These are phyloP conservation scores for Morphnarchus princeps DNA, from an alignment of 2,113 vertebrate genomes.

Conservation along the genomic window DNA sequence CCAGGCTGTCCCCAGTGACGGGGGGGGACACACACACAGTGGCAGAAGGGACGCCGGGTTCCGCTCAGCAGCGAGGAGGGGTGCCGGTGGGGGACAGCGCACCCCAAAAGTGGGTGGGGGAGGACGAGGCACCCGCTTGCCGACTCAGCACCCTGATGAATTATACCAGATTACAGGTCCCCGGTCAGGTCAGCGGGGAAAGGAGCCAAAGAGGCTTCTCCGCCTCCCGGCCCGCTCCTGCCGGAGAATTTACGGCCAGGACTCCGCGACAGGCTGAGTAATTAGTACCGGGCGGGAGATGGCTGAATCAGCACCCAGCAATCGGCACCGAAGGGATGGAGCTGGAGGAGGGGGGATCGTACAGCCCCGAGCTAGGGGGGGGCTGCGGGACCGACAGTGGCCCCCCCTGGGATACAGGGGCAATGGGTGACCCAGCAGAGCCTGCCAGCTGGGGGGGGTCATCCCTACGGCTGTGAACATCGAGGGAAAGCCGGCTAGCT, in stretches of 20 bases:
- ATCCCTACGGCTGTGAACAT: not conserved
- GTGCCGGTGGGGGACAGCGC: rapidly evolving
- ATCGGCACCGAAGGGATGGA: not conserved
- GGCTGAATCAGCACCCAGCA: constrained; percentile 29
- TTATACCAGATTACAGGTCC: not conserved
- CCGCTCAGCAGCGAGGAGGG: not conserved
- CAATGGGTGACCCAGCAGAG: not conserved
- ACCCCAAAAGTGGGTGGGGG: not conserved
- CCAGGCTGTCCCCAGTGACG: not conserved
- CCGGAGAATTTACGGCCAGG: not conserved
- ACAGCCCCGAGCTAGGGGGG: not conserved
- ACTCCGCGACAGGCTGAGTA: not conserved
- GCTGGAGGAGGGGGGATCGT: not conserved
- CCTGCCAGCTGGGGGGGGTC: rapidly evolving
- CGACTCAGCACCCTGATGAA: not conserved
- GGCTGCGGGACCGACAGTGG: rapidly evolving
- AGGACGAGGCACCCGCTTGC: not conserved
- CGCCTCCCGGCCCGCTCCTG: not conserved
- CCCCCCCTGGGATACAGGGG: too few species aligned
- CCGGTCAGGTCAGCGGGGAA: not conserved
- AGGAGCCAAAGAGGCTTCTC: constrained; percentile 2
- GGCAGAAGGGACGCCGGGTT: not conserved
- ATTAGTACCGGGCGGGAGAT: not conserved
- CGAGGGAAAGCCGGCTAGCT: not conserved
- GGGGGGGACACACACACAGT: not conserved